Evolutionary conservation across 1,140 invertebrate genomes (phyloP).

Genomic region (Streblospio benedicti): DNA sequence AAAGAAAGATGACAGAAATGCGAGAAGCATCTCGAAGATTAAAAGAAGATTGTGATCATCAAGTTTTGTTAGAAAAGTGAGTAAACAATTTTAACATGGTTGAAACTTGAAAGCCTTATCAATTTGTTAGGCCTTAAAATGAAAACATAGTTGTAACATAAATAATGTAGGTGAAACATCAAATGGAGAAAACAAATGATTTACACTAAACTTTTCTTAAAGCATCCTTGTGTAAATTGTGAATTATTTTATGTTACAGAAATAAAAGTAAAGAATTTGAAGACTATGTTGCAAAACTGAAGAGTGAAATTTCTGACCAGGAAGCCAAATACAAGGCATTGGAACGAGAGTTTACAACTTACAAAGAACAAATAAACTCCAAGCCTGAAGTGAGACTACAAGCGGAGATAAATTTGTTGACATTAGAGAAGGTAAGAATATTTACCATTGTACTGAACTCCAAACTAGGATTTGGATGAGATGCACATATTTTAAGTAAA

Average conservation of each 20-base stretch:
- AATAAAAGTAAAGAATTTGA: too few relatives aligned
- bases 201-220: too few relatives aligned
- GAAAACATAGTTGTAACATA: too few relatives aligned
- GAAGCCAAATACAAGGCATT: slow-evolving; percentile 39
- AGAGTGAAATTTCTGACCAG: slow-evolving; percentile 34
- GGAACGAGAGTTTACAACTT: slow-evolving; percentile 39
- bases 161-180: too few relatives aligned
- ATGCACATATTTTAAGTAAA: too few relatives aligned
- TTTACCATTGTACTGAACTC: background rate
- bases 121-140: background rate
- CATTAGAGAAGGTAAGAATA: slow-evolving; percentile 44
- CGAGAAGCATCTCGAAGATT: slow-evolving; percentile 44
- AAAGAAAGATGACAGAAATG: slow-evolving; percentile 45
- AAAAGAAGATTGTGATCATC: slow-evolving; percentile 47
- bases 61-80: slow-evolving; percentile 45
- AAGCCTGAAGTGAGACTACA: slow-evolving; percentile 47
- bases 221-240: too few relatives aligned
- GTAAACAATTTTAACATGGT: background rate
- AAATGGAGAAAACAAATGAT: too few relatives aligned
- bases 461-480: too few relatives aligned
- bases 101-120: background rate
- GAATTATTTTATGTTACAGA: background rate
- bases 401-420: slow-evolving; percentile 47
- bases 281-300: slow-evolving; percentile 11
- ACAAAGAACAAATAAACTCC: slow-evolving; percentile 41